Base-by-base conservation (phyloP, 2,113 vertebrate genomes). In the Callaeas wilsoni region DNA sequence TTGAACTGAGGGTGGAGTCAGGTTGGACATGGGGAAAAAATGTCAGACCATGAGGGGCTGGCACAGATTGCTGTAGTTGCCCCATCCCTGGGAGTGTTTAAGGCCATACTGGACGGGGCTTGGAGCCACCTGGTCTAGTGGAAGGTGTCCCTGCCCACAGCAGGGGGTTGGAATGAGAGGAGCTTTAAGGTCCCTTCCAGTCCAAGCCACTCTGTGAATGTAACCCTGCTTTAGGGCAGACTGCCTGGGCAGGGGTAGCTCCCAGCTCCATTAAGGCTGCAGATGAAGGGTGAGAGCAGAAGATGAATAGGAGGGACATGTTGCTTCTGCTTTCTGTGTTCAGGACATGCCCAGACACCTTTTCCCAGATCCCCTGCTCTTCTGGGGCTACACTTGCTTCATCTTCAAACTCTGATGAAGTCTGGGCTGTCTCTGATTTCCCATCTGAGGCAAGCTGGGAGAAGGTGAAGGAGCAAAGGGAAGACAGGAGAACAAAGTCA, bases 71-170 rank as follows among this genome's bases (percentile, higher is more conserved):
- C 55, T 20, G 79, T 25, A 46, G 37, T 2, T 83, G 26, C 13
- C 65, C 32, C 55, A 83, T 52, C 55, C 62, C 44, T 70, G 35
- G 19, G n/a, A 50, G 35, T 59, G 37, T 35, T 7, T 4, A 41
- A 29, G 15, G 44, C 23, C 35, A 29, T 7, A 3, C 0, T 49
- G 42, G 22, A 57, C 1, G 0, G 4, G 15, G 19, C 44, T 29
- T 60, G 55, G 35, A 82, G 35, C 35, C 50, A 5, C 30, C 17
- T 41, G 53, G 44, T 3, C 1, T 29, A n/a, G 30, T 29, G 44
- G 9, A 59, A 49, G 16, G 30, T 59, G 23, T 59, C 42, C 46
- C 25, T 62, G 32, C 32, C 26, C 37, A 60, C 2, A 3, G 56
- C 46, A 83, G 13, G 16, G 37, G 56, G 39, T 3, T 84, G 70